A percentile compares a stretch with the other conserved stretches of the same genome.
These are phyloP conservation scores for Presbytis comata DNA, from an alignment of 2,797 vertebrate genomes.

Conservation along the genomic window DNA sequence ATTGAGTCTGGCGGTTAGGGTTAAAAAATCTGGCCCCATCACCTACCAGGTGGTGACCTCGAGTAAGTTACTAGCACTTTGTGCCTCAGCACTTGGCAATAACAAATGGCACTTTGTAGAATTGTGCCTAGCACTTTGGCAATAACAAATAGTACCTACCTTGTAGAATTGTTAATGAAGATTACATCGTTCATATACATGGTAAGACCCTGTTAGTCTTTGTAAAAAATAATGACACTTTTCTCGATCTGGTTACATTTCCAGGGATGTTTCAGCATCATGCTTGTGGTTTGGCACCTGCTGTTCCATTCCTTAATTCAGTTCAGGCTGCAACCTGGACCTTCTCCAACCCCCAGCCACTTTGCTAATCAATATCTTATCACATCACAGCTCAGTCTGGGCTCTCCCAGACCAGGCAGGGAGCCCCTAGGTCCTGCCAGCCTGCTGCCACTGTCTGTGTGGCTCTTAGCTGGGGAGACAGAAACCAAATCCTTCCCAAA, in stretches of 20 bases:
- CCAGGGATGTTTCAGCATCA: neutral
- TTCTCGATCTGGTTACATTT: neutral
- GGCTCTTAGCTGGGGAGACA: constrained; percentile 66
- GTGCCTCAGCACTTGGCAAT: neutral
- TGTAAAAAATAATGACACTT: neutral
- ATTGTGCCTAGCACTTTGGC: neutral
- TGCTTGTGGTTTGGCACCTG: neutral
- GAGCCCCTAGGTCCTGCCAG: neutral
- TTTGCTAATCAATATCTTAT: constrained; percentile 64
- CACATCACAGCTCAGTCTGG: constrained; percentile 39
- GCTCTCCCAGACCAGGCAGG: constrained; percentile 1
- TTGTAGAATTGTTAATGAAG: neutral
- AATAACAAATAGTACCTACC: neutral
- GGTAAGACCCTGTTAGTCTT: neutral
- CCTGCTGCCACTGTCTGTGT: neutral
- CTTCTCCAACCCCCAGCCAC: neutral
- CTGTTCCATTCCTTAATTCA: neutral
- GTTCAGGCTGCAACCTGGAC: neutral
- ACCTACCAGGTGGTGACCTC: neutral
- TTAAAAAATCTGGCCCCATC: neutral
- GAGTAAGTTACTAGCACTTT: neutral
- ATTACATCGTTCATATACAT: neutral
- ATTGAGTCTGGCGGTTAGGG: neutral
- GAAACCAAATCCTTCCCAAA: constrained; percentile 75
- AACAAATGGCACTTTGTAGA: neutral